Evolutionary conservation across 2,888 invertebrate species (phyloP), one percentile per base, ranked within the genome.

Genomic region (Sipunculus nudus): DNA sequence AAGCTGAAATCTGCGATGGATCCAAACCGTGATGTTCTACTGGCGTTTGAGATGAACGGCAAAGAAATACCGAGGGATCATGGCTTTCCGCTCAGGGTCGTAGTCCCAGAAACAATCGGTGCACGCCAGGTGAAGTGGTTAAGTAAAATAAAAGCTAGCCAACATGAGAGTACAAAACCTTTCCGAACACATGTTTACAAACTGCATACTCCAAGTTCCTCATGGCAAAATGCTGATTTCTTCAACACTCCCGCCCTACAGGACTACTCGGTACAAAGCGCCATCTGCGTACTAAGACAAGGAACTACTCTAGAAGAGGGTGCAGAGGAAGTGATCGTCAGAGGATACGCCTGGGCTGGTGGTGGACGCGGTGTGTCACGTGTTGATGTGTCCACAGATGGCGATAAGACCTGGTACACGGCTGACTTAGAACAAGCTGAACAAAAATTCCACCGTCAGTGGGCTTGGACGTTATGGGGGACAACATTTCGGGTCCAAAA

Each of bases 121-220:
- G 95, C 96, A 0, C 86, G 98, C 60, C 94, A 92, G 84, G 97
- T 98, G 49, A 98, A 98, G 85, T 98, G 98, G 98, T 85, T 98
- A 21, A 89, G 87, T 46, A 88, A 88, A 71, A 92, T 98, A 72
- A 86, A 89, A 1, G 86, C 95, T 1, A 91, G 93, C 0, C 87
- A 89, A 39, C 87, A 90, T 16, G 97, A 98, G 26, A 94, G 94
- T 70, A 84, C 88, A 8, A 93, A 94, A 0, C 96, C 96, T 83
- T 99, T 96, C 94, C 98, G 99, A 83, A 92, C 91, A 81, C 91
- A 91, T 60, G 98, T 99, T 85, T 99, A 98, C 84, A 95, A 97
- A 82, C 74, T 79, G 1, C 81, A 83, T 60, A 76, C 78, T 61
- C 69, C 78, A 16, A 77, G 76, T 0, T 87, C 88, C 1, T 92